Evolutionary conservation across 1,140 invertebrate genomes (phyloP).

Genomic region (Cherax destructor): DNA sequence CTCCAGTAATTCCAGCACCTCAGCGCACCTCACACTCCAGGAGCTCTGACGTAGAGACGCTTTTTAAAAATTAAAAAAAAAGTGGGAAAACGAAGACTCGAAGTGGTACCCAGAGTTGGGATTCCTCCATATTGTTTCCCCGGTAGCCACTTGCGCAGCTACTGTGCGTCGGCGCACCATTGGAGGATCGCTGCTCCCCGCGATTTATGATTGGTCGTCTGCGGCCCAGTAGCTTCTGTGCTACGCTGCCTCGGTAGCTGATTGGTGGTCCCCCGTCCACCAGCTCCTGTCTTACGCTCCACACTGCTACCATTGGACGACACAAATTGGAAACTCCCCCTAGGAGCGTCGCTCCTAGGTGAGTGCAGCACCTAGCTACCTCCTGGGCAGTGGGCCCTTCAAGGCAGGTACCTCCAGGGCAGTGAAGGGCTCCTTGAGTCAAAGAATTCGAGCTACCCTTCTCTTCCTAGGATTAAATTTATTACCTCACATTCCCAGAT

Average conservation of each 20-base stretch:
- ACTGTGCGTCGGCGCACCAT: conserved; percentile 64
- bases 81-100: background rate
- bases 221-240: conserved; percentile 67
- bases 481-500: too few relatives aligned
- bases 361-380: too few relatives aligned
- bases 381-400: too few relatives aligned
- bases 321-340: conserved; percentile 30
- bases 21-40: too few relatives aligned
- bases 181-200: conserved; percentile 65
- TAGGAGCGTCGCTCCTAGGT: conserved; percentile 6
- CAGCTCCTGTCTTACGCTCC: conserved; percentile 59
- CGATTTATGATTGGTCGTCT: conserved; percentile 65
- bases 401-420: too few relatives aligned
- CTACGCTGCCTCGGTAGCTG: conserved; percentile 59
- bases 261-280: conserved; percentile 54
- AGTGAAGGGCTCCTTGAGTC: too few relatives aligned
- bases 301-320: conserved; percentile 65
- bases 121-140: conserved; percentile 64
- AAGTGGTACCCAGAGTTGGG: background rate
- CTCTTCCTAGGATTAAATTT: too few relatives aligned
- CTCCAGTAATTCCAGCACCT: too few relatives aligned
- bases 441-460: too few relatives aligned
- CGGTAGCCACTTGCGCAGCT: conserved; percentile 65
- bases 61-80: background rate
- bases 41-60: too few relatives aligned